Percentiles rank a stretch among this genome's conserved stretches.
These are phyloP conservation scores for Hippolais icterina DNA, from an alignment of 2,113 vertebrate species.

Conservation along the genomic window DNA sequence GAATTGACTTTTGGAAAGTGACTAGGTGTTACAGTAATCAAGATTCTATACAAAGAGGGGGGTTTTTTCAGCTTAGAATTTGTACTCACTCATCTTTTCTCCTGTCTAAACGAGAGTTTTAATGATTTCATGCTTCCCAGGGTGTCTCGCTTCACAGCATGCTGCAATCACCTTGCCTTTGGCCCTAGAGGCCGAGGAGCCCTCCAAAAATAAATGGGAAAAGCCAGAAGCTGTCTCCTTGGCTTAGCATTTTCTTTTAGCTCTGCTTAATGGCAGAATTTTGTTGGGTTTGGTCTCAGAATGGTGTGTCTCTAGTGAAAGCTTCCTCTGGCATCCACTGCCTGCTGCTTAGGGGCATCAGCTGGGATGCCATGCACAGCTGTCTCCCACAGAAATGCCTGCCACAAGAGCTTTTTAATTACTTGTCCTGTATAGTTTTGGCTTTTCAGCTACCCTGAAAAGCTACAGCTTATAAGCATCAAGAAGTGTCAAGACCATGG, in stretches of 20 bases:
- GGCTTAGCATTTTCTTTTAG: neutral
- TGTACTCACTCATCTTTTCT: neutral
- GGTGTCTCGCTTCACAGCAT: neutral
- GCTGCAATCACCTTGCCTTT: slow-evolving; percentile 47
- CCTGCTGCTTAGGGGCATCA: neutral
- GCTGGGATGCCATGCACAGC: neutral
- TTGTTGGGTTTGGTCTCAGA: neutral
- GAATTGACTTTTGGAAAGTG: neutral
- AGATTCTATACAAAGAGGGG: neutral
- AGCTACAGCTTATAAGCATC: neutral
- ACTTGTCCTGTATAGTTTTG: neutral
- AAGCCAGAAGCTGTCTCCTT: slow-evolving; percentile 26
- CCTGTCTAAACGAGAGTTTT: neutral
- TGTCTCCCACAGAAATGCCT: neutral
- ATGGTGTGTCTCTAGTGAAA: neutral
- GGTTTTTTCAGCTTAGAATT: neutral
- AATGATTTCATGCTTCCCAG: slow-evolving; percentile 1
- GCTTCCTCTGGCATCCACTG: neutral
- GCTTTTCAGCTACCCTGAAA: neutral
- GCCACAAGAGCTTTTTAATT: neutral
- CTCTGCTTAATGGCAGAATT: neutral
- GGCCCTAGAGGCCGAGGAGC: neutral
- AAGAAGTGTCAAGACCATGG: neutral
- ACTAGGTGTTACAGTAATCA: neutral
- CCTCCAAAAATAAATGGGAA: slow-evolving; percentile 26